Conservation (phyloP, 2,888 invertebrate species). For the Notodonta ziczac region DNA sequence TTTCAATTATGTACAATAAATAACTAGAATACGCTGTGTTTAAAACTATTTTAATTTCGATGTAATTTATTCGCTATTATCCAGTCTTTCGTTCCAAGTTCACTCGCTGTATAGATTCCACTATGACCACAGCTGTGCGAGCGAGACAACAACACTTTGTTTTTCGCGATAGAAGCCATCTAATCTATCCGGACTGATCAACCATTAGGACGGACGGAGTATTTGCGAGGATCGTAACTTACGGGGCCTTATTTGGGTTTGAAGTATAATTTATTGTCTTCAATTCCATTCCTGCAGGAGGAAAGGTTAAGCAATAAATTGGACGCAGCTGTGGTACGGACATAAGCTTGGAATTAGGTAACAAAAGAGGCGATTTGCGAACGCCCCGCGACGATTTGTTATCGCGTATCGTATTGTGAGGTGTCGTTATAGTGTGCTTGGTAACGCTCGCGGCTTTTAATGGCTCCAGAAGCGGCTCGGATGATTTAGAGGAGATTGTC, state of each 20-base stretch:
- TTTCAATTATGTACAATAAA: no score
- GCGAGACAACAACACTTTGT: conserved; percentile 24
- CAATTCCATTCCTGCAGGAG: conserved; percentile 76
- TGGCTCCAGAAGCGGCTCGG: background rate
- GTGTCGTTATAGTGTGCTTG: conserved; percentile 16
- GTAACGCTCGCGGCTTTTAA: background rate
- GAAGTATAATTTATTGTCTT: conserved; percentile 84
- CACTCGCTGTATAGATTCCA: background rate
- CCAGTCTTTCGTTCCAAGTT: background rate
- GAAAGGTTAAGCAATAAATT: conserved; percentile 81
- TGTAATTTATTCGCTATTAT: no score
- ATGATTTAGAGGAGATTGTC: no score
- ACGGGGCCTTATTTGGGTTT: conserved; percentile 79
- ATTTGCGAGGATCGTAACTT: conserved; percentile 73
- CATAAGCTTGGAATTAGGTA: conserved; percentile 78
- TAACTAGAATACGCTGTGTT: no score
- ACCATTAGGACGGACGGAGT: conserved; percentile 65
- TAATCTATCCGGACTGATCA: conserved; percentile 75
- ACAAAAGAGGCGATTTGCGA: conserved; percentile 76
- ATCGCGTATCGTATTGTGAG: conserved; percentile 36
- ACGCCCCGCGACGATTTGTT: conserved; percentile 54
- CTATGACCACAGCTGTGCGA: conserved; percentile 2
- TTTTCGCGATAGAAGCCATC: conserved; percentile 36
- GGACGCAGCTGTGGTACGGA: conserved; percentile 78
- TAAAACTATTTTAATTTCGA: no score